These are phyloP conservation scores for Nemopilema nomurai DNA, from an alignment of 30 jellyfish, hydroid and myxozoan species.

Conservation along the genomic window DNA sequence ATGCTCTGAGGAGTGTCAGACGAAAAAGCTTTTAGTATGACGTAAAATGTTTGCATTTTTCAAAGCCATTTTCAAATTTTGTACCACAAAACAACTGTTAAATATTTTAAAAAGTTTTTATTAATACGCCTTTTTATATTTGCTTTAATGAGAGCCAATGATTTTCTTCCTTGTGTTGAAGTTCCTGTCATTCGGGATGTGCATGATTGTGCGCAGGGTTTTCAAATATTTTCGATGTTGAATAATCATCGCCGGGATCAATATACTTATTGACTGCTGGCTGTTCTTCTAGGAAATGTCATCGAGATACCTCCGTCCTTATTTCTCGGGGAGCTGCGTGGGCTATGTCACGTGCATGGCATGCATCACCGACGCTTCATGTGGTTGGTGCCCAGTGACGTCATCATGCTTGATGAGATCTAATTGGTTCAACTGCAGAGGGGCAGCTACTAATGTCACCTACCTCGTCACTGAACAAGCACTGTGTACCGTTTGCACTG, in stretches of 20 bases:
- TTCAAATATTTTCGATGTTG: too few relatives aligned
- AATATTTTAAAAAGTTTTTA: too few relatives aligned
- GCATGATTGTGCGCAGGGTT: too few relatives aligned
- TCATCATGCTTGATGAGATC: constrained; percentile 57
- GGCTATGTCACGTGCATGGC: constrained; percentile 68
- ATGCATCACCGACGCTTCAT: constrained; percentile 73
- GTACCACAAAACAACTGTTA: background rate
- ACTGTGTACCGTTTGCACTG: constrained; percentile 60
- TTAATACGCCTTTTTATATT: too few relatives aligned
- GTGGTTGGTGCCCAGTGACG: constrained; percentile 89
- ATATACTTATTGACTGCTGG: background rate
- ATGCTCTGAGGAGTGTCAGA: background rate
- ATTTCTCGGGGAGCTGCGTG: constrained; percentile 52
- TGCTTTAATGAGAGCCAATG: too few relatives aligned
- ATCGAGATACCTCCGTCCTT: constrained; percentile 71
- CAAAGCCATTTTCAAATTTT: background rate
- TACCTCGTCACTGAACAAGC: constrained; percentile 22
- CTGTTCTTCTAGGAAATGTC: constrained; percentile 18
- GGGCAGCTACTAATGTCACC: too few relatives aligned
- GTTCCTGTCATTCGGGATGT: too few relatives aligned
- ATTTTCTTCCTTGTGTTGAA: too few relatives aligned
- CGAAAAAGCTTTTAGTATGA: background rate
- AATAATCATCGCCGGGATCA: too few relatives aligned
- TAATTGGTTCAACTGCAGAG: constrained; percentile 58
- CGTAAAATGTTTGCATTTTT: background rate